Base-by-base conservation (phyloP, 1,140 invertebrate genomes). In the Eulimnadia texana region DNA sequence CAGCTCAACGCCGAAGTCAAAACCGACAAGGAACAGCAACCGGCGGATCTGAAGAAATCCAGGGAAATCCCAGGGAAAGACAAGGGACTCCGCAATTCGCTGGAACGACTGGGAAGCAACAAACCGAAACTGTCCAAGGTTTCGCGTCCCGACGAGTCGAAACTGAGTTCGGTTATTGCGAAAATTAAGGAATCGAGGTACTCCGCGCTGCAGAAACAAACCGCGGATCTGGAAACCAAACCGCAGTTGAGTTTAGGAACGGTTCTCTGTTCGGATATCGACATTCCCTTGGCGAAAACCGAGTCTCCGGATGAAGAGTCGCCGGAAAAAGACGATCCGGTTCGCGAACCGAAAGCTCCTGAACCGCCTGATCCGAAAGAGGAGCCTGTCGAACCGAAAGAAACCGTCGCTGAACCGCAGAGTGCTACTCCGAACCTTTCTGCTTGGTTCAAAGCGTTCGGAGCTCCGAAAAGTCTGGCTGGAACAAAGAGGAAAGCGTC, bases 381-480 rank as follows among this genome's bases (percentile, higher is more conserved):
- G 10, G 53, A 61, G 20, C 50, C 59, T 2, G 53, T 57, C 10
- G 51, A 65, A 27, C 47, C 27, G 22, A 64, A 67, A 56, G 54
- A 59, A 19, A 64, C 63, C 19, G 65, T 61, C 19, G 60, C 33
- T 61, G 63, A 51, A 23, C 67, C 71, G 65, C 42, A 69, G 69
- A 25, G 66, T 70, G 51, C 73, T 76, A 55, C 75, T 78, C 67
- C 89, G 0, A 90, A 91, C 74, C 76, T 90, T 50, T 90, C 86
- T 71, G 89, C 87, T 13, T 92, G 88, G 89, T 86, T 91, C 58
- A 90, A 90, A 73, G 88, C 88, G 0, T 92, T 92, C 71, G 88
- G 89, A 49, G 84, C 83, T 0, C 88, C 88, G 3, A 90, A 83
- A 67, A 66, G 72, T 22, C 66, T 68, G 53, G 66, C 67, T n/a